Evolutionary conservation across 2,113 vertebrate genomes (phyloP).

Genomic region (Chaetura pelagica): DNA sequence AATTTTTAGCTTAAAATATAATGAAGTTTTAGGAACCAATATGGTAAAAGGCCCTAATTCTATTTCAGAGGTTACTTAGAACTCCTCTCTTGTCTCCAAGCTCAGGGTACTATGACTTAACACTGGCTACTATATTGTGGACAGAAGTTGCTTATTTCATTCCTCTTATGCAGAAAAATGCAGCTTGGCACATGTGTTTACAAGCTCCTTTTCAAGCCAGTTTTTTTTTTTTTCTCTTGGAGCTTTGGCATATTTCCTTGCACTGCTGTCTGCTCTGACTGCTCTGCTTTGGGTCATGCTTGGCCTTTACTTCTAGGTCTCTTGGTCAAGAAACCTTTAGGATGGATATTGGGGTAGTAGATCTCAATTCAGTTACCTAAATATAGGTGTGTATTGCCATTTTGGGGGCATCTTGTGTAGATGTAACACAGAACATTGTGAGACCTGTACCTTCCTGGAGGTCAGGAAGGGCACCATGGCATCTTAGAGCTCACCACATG

Average conservation of each 20-base stretch:
- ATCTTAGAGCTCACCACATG: not conserved
- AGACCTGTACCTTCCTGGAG: not conserved
- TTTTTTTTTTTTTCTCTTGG: not conserved
- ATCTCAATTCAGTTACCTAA: not conserved
- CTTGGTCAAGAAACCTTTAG: not conserved
- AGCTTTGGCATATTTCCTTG: not conserved
- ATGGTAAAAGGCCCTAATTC: not conserved
- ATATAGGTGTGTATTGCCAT: not conserved
- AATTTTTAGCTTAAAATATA: not conserved
- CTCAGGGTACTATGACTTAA: not conserved
- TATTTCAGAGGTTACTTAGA: not conserved
- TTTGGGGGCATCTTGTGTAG: accelerated
- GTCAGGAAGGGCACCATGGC: not conserved
- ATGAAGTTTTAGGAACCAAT: not conserved
- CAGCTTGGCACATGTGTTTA: not conserved
- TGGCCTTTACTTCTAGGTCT: not conserved
- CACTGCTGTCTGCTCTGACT: not conserved
- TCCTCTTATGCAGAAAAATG: not conserved
- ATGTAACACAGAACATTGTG: not conserved
- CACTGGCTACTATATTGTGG: not conserved
- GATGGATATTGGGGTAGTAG: not conserved
- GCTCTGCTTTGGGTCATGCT: not conserved
- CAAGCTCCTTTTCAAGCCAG: not conserved
- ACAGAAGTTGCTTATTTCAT: not conserved
- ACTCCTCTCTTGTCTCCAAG: not conserved